Conservation (phyloP, 2,113 vertebrate genomes). For the Gymnobelideus leadbeateri region DNA sequence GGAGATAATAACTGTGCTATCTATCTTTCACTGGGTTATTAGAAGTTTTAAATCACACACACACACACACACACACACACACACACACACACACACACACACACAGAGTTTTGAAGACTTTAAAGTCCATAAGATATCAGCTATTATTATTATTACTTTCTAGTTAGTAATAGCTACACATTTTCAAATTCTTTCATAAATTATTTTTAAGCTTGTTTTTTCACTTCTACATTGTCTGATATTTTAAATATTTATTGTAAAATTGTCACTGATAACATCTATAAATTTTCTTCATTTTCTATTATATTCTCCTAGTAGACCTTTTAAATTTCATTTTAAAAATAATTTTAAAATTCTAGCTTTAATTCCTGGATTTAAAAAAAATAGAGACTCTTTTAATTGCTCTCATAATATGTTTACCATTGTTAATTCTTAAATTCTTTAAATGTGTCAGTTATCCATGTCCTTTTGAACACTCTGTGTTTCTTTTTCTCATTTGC, state of each 20-base stretch:
- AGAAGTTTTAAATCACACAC: not conserved
- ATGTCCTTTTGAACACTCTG: not conserved
- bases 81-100: too few relatives aligned
- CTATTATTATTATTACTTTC: not conserved
- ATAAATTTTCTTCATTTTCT: not conserved
- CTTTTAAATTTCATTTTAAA: not conserved
- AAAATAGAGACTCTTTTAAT: not conserved
- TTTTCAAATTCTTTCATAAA: not conserved
- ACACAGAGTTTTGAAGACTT: not conserved
- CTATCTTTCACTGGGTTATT: not conserved
- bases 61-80: not conserved
- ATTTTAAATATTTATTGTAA: not conserved
- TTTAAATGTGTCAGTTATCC: not conserved
- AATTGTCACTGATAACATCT: not conserved
- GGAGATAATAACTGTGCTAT: not conserved
- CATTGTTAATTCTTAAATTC: not conserved
- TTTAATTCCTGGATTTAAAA: not conserved
- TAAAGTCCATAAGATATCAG: not conserved
- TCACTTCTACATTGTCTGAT: not conserved
- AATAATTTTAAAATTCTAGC: not conserved
- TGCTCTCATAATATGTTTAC: not conserved
- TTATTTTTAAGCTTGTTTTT: not conserved
- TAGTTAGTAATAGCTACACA: not conserved
- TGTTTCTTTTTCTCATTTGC: not conserved
- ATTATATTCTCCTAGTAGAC: not conserved